Conservation (phyloP, 2,113 vertebrate genomes). For the Amazona guildingii region DNA sequence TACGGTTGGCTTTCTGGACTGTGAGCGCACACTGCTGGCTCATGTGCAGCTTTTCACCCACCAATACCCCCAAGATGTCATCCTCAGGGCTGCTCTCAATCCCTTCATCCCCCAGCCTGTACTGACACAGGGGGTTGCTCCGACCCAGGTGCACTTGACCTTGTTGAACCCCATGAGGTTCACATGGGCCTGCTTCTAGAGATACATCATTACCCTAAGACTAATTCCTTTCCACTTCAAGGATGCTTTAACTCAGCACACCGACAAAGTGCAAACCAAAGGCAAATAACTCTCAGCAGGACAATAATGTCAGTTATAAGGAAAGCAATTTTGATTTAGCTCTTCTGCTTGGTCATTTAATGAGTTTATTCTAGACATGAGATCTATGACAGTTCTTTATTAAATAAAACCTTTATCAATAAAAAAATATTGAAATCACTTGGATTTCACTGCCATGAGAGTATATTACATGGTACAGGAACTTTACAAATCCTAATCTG, state of each 20-base stretch:
- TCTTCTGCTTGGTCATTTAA: not conserved
- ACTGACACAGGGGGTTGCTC: rapidly evolving
- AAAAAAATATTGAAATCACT: not conserved
- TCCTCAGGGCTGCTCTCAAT: not conserved
- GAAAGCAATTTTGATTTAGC: not conserved
- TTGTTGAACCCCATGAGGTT: not conserved
- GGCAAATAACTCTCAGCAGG: not conserved
- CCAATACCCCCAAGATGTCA: not conserved
- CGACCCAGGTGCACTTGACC: too few relatives aligned
- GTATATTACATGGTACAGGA: not conserved
- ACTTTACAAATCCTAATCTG: not conserved
- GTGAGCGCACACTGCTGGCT: rapidly evolving
- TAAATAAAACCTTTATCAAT: not conserved
- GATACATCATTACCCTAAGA: not conserved
- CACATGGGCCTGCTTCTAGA: not conserved
- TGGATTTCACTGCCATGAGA: not conserved
- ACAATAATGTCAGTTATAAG: not conserved
- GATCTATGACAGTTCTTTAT: not conserved
- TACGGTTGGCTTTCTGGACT: not conserved
- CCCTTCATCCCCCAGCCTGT: not conserved
- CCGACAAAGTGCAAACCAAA: not conserved
- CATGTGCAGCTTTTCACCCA: not conserved
- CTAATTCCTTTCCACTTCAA: not conserved
- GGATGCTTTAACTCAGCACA: not conserved
- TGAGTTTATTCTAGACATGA: not conserved